Percentiles rank a stretch among this genome's conserved stretches.
phyloP scores from a whole-genome alignment of 2,888 invertebrate species.

The Caenorhabditis auriculariae region DNA sequence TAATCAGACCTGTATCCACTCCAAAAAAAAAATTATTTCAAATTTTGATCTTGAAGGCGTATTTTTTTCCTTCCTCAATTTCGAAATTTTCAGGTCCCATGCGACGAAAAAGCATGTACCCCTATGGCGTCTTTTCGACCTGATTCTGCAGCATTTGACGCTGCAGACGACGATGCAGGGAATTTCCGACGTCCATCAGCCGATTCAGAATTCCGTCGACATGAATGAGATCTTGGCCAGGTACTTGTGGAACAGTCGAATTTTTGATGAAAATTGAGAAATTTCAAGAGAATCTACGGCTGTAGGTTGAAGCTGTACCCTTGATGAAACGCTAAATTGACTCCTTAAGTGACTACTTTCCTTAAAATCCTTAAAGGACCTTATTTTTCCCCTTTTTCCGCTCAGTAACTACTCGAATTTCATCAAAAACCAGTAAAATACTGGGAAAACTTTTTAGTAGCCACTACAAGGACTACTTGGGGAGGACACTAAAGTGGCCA shows the following conservation, averaged over 20 bases:
- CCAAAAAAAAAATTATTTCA: background rate
- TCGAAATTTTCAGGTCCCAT: conserved; percentile 66
- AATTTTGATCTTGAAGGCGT: conserved; percentile 31
- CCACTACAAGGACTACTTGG: too few species aligned
- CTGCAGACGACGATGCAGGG: conserved; percentile 52
- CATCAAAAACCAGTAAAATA: too few species aligned
- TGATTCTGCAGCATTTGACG: conserved; percentile 80
- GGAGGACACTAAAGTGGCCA: too few species aligned
- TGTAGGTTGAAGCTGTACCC: too few species aligned
- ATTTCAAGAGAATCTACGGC: too few species aligned
- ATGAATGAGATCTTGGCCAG: conserved; percentile 52
- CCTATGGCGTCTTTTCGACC: conserved; percentile 90
- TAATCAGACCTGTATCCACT: too few species aligned
- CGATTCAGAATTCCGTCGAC: conserved; percentile 44
- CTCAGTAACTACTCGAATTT: too few species aligned
- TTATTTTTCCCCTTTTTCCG: too few species aligned
- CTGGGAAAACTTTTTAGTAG: too few species aligned
- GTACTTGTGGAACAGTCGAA: conserved; percentile 4
- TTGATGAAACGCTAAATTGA: too few species aligned
- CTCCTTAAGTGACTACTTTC: too few species aligned
- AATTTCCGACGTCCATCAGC: conserved; percentile 40
- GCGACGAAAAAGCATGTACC: conserved; percentile 85
- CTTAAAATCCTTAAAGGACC: too few species aligned
- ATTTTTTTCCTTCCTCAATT: background rate
- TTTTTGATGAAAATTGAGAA: background rate